Percentiles rank a stretch among this genome's conserved stretches.
Conservation (phyloP, 2,797 vertebrate species). For the Cephalopachus bancanus region DNA sequence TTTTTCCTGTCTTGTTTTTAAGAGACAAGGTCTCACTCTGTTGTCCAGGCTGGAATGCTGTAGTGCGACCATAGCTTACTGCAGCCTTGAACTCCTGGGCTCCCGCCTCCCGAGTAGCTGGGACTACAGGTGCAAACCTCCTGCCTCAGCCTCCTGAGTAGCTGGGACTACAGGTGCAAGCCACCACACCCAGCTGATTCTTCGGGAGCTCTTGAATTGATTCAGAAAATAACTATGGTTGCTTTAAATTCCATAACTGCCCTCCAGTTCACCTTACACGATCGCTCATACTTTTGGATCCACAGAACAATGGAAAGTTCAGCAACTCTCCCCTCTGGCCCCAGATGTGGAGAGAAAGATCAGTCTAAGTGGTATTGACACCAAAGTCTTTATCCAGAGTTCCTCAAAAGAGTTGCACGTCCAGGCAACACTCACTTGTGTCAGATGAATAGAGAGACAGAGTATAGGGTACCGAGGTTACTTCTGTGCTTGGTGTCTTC, state of each 20-base stretch:
- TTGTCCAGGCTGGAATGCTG: too few relatives aligned
- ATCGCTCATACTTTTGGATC: background rate
- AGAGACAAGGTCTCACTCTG: too few relatives aligned
- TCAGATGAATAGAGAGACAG: background rate
- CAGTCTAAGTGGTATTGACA: background rate
- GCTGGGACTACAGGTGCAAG: too few relatives aligned
- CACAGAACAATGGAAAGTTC: slow-evolving; percentile 25
- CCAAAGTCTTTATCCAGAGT: background rate
- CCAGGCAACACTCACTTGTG: background rate
- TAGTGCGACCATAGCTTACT: too few relatives aligned
- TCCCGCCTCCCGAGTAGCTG: too few relatives aligned
- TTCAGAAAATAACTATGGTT: slow-evolving; percentile 51
- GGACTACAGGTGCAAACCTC: too few relatives aligned
- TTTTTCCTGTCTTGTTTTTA: too few relatives aligned
- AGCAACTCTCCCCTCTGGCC: background rate
- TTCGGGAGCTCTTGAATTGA: slow-evolving; percentile 30
- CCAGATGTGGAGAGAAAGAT: background rate
- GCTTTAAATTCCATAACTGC: slow-evolving; percentile 45
- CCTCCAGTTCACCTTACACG: background rate
- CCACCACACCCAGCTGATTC: too few relatives aligned
- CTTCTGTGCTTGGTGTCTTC: background rate
- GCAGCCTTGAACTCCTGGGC: too few relatives aligned
- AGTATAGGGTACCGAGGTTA: background rate
- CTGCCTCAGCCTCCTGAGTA: too few relatives aligned
- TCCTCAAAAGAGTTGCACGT: background rate